These are phyloP conservation scores for Argyresthia albistria DNA, from an alignment of 2,888 invertebrate genomes.

Conservation along the genomic window DNA sequence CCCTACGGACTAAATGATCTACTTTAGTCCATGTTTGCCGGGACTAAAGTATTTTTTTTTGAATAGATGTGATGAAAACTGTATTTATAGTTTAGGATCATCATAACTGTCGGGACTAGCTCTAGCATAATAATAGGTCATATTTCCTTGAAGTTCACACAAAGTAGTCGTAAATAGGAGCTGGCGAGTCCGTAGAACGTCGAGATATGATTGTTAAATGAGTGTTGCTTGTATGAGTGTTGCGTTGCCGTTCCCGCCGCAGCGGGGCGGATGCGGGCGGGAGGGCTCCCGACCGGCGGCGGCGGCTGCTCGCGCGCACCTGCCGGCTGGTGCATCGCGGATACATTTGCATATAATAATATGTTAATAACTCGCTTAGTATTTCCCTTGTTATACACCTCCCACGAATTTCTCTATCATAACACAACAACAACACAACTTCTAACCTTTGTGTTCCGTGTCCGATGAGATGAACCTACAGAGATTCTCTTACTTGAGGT, in stretches of 20 bases:
- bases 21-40: no score
- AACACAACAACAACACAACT: neutral
- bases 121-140: neutral
- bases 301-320: conserved; percentile 15
- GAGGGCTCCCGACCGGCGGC: no score
- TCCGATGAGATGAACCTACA: neutral
- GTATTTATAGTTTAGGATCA: no score
- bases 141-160: no score
- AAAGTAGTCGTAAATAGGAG: no score
- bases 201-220: conserved; percentile 24
- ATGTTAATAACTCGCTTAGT: conserved; percentile 37
- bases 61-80: no score
- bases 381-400: conserved; percentile 24
- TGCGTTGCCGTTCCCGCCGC: conserved; percentile 14
- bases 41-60: no score
- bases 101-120: no score
- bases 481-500: neutral
- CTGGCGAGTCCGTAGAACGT: neutral
- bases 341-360: conserved; percentile 45
- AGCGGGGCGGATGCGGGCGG: neutral
- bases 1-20: no score
- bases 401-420: conserved; percentile 8
- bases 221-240: conserved; percentile 20
- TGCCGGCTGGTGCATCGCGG: conserved; percentile 29
- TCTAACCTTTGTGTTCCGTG: neutral